Percentiles rank a stretch among this genome's conserved stretches.
Conservation (phyloP, 2,113 vertebrate genomes). For the Sus scrofa region DNA sequence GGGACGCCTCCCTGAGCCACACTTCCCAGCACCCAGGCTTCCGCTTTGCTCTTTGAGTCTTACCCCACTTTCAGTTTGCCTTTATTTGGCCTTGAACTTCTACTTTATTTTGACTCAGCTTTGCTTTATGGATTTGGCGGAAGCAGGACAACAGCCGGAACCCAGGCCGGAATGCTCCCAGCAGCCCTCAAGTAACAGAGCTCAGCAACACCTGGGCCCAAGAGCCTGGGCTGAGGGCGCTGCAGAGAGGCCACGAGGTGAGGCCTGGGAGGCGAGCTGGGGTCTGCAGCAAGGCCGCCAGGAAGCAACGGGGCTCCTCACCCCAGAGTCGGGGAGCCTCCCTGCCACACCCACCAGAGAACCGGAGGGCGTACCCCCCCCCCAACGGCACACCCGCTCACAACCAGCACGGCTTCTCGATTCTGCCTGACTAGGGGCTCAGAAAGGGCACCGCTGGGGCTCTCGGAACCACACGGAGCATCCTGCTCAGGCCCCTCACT, state of each 20-base stretch:
- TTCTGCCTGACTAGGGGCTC: background rate
- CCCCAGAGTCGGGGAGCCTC: background rate
- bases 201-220: background rate
- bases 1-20: fast-evolving
- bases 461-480: background rate
- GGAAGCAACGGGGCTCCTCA: background rate
- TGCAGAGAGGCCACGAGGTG: background rate
- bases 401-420: fast-evolving
- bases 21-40: too few species aligned
- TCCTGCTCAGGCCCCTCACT: background rate
- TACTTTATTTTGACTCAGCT: background rate
- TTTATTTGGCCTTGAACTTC: background rate
- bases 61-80: background rate
- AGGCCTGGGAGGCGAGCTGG: fast-evolving
- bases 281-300: background rate
- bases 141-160: fast-evolving
- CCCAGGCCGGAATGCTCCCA: background rate
- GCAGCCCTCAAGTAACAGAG: background rate
- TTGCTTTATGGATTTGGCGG: background rate
- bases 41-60: background rate
- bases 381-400: background rate
- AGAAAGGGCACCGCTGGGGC: constrained; percentile 47
- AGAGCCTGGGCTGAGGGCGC: background rate
- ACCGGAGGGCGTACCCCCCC: too few species aligned
- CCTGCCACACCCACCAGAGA: background rate